Evolutionary conservation across 2,797 vertebrate species (phyloP).

Genomic region (Pitangus sulphuratus): DNA sequence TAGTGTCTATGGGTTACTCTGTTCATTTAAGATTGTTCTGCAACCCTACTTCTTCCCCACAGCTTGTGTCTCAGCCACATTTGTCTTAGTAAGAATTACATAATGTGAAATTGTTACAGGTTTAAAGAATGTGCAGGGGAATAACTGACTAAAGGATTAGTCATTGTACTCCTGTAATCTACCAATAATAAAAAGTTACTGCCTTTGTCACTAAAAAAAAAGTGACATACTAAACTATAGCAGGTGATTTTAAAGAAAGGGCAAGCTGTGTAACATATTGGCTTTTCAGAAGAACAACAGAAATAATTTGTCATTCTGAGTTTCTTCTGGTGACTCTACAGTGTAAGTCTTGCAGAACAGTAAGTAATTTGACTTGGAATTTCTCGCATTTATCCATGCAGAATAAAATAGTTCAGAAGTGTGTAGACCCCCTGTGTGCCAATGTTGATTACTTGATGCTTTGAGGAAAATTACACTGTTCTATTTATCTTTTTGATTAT

Average conservation of each 20-base stretch:
- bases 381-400: not conserved
- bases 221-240: not conserved
- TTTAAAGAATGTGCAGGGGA: conserved; percentile 44
- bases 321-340: not conserved
- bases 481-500: not conserved
- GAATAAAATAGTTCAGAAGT: not conserved
- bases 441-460: not conserved
- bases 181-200: not conserved
- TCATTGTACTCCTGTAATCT: not conserved
- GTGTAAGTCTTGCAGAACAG: not conserved
- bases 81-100: conserved; percentile 59
- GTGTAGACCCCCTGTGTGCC: not conserved
- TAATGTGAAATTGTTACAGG: conserved; percentile 44
- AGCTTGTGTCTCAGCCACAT: conserved; percentile 20
- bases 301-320: not conserved
- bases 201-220: not conserved
- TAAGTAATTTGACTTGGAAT: not conserved
- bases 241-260: not conserved
- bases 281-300: not conserved
- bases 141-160: conserved; percentile 30
- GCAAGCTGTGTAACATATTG: not conserved
- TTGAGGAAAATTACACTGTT: not conserved
- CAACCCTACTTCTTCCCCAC: not conserved
- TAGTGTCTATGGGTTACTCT: not conserved
- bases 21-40: not conserved